These are phyloP conservation scores for Pycnonotus jocosus DNA, from an alignment of 2,113 vertebrate genomes.

Conservation along the genomic window DNA sequence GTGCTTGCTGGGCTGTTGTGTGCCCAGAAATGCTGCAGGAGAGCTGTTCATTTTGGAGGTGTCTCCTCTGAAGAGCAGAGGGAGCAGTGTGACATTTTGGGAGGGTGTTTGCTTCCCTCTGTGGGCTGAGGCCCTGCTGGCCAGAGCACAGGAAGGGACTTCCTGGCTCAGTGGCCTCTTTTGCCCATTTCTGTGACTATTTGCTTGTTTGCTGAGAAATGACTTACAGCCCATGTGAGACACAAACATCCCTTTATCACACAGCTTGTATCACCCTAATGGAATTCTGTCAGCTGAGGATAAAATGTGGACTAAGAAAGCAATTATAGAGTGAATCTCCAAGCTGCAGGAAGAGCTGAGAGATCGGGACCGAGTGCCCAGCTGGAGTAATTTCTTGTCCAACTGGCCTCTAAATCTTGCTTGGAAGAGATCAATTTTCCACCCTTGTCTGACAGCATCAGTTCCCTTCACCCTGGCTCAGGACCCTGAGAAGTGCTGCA, in stretches of 20 bases:
- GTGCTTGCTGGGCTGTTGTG: not conserved
- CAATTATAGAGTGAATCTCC: constrained; percentile 42
- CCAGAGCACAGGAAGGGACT: not conserved
- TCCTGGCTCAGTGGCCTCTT: not conserved
- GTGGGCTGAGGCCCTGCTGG: not conserved
- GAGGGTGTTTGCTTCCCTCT: not conserved
- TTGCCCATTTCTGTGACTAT: constrained; percentile 33
- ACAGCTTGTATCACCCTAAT: constrained; percentile 59
- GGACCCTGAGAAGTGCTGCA: not conserved
- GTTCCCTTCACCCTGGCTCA: not conserved
- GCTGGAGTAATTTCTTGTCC: constrained; percentile 34
- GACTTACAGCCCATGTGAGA: constrained; percentile 47
- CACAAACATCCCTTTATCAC: constrained; percentile 66
- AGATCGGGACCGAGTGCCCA: constrained; percentile 17
- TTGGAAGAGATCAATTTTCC: constrained; percentile 15
- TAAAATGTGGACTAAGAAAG: constrained; percentile 53
- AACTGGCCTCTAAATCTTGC: constrained; percentile 23
- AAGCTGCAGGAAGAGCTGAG: not conserved
- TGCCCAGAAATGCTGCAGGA: not conserved
- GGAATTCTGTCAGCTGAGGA: constrained; percentile 45
- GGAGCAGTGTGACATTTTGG: not conserved
- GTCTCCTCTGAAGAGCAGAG: not conserved
- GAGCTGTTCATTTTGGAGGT: not conserved
- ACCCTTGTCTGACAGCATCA: constrained; percentile 16
- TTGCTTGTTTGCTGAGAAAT: constrained; percentile 54